Evolutionary conservation across 1,140 invertebrate species (phyloP).

Genomic region (Chrysomallon squamiferum): DNA sequence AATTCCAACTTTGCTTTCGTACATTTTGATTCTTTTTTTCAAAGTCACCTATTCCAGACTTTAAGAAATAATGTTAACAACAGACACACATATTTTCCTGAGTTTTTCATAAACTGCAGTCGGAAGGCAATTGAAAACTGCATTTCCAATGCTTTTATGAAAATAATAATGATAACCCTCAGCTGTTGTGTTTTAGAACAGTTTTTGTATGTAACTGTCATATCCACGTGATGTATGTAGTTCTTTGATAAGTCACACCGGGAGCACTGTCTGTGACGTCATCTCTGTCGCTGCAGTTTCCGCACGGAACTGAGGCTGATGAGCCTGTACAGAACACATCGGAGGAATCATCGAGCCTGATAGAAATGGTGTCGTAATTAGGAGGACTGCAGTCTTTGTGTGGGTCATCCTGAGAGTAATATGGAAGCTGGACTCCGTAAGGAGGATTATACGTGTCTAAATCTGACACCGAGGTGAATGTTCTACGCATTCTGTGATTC

Average conservation of each 20-base stretch:
- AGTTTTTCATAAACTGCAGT: no score
- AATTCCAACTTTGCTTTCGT: no score
- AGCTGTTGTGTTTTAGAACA: no score
- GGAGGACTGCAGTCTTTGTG: conserved; percentile 43
- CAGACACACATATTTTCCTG: no score
- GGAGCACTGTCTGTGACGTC: not conserved
- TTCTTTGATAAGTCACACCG: conserved; percentile 12
- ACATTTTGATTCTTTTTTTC: no score
- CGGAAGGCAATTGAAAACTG: no score
- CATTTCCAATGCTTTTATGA: no score
- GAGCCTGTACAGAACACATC: conserved; percentile 13
- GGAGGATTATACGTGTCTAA: conserved; percentile 44
- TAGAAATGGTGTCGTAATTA: conserved; percentile 36
- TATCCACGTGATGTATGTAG: conserved; percentile 21
- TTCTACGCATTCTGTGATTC: conserved; percentile 22
- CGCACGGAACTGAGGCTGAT: conserved; percentile 2
- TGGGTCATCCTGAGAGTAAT: conserved; percentile 39
- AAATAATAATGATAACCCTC: no score
- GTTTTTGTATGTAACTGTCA: no score
- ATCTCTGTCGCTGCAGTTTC: not conserved
- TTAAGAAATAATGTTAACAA: no score
- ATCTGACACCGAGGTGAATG: conserved; percentile 24
- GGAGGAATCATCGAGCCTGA: conserved; percentile 7
- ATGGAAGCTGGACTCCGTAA: conserved; percentile 46
- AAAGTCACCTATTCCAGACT: no score